Evolutionary conservation across 2,797 vertebrate species (phyloP).

Genomic region (Malacoctenus gilli): DNA sequence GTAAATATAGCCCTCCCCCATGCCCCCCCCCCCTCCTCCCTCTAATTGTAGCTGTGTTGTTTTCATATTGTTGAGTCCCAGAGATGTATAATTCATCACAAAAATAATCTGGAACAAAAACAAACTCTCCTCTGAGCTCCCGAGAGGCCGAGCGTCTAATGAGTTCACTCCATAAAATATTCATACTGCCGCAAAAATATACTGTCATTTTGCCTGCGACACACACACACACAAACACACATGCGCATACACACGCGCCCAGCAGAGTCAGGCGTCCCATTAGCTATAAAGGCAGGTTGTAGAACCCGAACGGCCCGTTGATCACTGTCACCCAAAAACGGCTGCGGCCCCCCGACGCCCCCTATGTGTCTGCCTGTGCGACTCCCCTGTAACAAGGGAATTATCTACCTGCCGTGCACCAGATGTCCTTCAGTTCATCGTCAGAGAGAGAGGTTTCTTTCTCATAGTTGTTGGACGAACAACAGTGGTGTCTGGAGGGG

Average conservation of each 20-base stretch:
- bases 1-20: conserved; percentile 63
- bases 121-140: conserved; percentile 61
- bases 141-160: conserved; percentile 66
- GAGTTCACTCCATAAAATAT: conserved; percentile 72
- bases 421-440: conserved; percentile 5
- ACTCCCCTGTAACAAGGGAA: background rate
- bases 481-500: too few relatives aligned
- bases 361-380: conserved; percentile 13
- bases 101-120: conserved; percentile 76
- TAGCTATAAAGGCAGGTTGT: conserved; percentile 47
- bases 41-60: conserved; percentile 66
- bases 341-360: conserved; percentile 3
- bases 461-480: too few relatives aligned
- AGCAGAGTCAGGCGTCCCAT: conserved; percentile 38
- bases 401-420: conserved; percentile 18
- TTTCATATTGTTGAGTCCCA: conserved; percentile 66
- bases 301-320: conserved; percentile 28
- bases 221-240: conserved; percentile 9
- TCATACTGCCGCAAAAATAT: conserved; percentile 67
- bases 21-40: background rate
- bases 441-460: background rate
- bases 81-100: conserved; percentile 74
- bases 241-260: conserved; percentile 15
- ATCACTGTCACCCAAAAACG: conserved; percentile 51
- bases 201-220: conserved; percentile 42